Conservation (phyloP, 2,888 invertebrate species). For the Pollenia labialis region DNA sequence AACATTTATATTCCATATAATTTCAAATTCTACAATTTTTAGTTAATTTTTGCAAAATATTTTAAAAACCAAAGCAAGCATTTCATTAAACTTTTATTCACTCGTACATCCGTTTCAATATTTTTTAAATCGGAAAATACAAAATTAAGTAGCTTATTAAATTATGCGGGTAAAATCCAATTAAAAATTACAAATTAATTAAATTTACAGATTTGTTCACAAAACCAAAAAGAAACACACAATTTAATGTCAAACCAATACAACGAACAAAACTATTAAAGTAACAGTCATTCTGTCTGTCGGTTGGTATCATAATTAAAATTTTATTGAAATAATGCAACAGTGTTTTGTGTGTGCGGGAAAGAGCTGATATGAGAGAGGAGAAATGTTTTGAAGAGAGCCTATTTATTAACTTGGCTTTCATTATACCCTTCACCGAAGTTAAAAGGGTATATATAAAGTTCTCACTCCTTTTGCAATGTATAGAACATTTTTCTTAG, state of each 20-base stretch:
- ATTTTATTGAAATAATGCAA: conserved; percentile 26
- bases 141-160: conserved; percentile 53
- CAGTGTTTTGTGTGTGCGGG: not conserved
- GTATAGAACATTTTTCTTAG: no score
- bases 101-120: not conserved
- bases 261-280: not conserved
- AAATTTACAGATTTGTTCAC: conserved; percentile 41
- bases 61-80: not conserved
- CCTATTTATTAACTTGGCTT: not conserved
- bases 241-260: not conserved
- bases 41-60: no score
- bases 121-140: conserved; percentile 25
- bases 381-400: not conserved
- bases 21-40: no score
- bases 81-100: conserved; percentile 6
- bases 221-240: not conserved
- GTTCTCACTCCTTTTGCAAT: no score
- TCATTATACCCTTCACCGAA: no score
- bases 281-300: not conserved
- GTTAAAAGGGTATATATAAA: no score
- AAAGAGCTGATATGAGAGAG: not conserved
- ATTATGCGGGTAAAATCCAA: conserved; percentile 66
- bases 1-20: no score
- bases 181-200: conserved; percentile 67
- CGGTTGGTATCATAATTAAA: not conserved